Percentiles rank a stretch among this genome's conserved stretches.
Conservation (phyloP, 2,797 vertebrate genomes). For the Clarias laeviceps region DNA sequence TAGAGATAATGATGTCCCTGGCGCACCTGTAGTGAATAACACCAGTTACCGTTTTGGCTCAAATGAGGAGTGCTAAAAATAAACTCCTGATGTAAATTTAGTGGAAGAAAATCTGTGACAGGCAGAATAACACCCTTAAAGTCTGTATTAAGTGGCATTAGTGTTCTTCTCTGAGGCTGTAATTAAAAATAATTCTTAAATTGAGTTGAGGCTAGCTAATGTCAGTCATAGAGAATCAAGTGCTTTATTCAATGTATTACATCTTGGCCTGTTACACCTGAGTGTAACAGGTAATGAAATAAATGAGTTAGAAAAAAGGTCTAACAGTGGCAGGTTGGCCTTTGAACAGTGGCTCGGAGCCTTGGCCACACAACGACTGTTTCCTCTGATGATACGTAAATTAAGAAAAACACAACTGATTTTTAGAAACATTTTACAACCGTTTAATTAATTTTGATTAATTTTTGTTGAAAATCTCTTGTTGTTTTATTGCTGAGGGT, state of each 20-base stretch:
- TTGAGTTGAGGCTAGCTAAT: not conserved
- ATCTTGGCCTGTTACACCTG: not conserved
- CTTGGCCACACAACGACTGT: not conserved
- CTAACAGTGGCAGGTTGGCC: not conserved
- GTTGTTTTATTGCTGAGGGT: not conserved
- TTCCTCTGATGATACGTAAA: not conserved
- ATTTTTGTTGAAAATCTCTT: too few relatives aligned
- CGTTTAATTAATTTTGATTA: not conserved
- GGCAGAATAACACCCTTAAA: not conserved
- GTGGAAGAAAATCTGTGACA: not conserved
- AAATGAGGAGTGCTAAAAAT: conserved; percentile 25
- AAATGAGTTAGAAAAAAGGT: not conserved
- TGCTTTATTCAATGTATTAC: not conserved
- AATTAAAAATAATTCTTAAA: not conserved
- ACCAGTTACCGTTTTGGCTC: not conserved
- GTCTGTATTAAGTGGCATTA: not conserved
- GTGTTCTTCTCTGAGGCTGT: not conserved
- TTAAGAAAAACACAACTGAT: not conserved
- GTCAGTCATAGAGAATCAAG: not conserved
- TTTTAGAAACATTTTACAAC: not conserved
- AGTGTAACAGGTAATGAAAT: not conserved
- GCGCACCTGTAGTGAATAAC: conserved; percentile 26
- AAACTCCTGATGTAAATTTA: conserved; percentile 5
- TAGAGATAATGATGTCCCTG: conserved; percentile 24
- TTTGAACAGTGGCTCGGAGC: not conserved